Conservation (phyloP, 2,888 invertebrate species). For the Elysia crispata region DNA sequence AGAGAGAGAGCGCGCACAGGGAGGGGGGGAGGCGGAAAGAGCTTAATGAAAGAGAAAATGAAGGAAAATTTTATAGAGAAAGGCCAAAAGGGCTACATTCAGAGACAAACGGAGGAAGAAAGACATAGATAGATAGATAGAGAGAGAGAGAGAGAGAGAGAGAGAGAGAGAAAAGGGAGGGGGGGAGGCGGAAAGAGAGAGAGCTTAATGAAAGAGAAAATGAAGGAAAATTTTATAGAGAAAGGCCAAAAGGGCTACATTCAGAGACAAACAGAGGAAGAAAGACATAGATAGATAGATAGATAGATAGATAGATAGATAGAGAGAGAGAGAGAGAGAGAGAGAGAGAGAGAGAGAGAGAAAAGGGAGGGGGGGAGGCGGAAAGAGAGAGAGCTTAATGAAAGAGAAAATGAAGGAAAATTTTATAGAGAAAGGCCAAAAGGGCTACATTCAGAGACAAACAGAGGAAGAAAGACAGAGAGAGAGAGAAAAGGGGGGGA, state of each 20-base stretch:
- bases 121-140: neutral
- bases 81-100: too few relatives aligned
- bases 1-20: neutral
- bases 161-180: neutral
- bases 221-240: neutral
- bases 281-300: neutral
- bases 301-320: slow-evolving; percentile 11
- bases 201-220: neutral
- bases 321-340: slow-evolving; percentile 20
- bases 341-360: neutral
- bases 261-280: neutral
- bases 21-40: neutral
- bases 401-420: too few relatives aligned
- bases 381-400: too few relatives aligned
- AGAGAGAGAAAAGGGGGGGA: too few relatives aligned
- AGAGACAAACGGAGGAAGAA: too few relatives aligned
- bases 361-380: neutral
- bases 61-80: too few relatives aligned
- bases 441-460: too few relatives aligned
- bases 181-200: neutral
- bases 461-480: too few relatives aligned
- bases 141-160: neutral
- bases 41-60: too few relatives aligned
- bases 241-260: neutral
- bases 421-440: too few relatives aligned